These are phyloP conservation scores for Aphaenogaster floridana DNA, from an alignment of 1,140 invertebrate species.

Conservation along the genomic window DNA sequence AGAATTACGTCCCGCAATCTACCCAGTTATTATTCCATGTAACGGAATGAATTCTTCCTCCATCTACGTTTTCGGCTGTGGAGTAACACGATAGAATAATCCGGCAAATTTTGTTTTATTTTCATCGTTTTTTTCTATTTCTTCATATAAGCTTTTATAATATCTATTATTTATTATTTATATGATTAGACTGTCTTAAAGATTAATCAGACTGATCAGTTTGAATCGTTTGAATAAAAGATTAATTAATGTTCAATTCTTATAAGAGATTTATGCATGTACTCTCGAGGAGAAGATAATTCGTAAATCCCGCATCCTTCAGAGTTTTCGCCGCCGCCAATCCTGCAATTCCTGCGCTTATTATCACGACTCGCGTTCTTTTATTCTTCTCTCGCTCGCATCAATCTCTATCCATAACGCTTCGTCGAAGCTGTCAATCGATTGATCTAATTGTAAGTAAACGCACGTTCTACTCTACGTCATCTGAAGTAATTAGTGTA, in stretches of 20 bases:
- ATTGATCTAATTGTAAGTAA: slow-evolving; percentile 71
- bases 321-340: slow-evolving; percentile 88
- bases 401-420: slow-evolving; percentile 66
- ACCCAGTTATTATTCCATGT: slow-evolving; percentile 83
- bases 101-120: neutral
- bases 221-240: neutral
- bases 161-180: slow-evolving; percentile 6
- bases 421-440: slow-evolving; percentile 60
- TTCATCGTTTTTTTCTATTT: neutral
- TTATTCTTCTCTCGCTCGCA: slow-evolving; percentile 21
- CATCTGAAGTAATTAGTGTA: slow-evolving; percentile 69
- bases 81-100: slow-evolving; percentile 42
- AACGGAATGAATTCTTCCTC: slow-evolving; percentile 89
- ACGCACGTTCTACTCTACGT: slow-evolving; percentile 73
- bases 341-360: slow-evolving; percentile 90
- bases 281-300: slow-evolving; percentile 89
- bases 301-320: slow-evolving; percentile 83
- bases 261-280: slow-evolving; percentile 56
- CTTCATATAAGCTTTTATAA: neutral
- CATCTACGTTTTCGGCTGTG: slow-evolving; percentile 87
- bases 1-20: slow-evolving; percentile 92
- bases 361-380: slow-evolving; percentile 85
- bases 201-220: neutral
- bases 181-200: neutral
- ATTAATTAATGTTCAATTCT: slow-evolving; percentile 23